Conservation (phyloP, 2,113 vertebrate genomes). For the Anolis sagrei region DNA sequence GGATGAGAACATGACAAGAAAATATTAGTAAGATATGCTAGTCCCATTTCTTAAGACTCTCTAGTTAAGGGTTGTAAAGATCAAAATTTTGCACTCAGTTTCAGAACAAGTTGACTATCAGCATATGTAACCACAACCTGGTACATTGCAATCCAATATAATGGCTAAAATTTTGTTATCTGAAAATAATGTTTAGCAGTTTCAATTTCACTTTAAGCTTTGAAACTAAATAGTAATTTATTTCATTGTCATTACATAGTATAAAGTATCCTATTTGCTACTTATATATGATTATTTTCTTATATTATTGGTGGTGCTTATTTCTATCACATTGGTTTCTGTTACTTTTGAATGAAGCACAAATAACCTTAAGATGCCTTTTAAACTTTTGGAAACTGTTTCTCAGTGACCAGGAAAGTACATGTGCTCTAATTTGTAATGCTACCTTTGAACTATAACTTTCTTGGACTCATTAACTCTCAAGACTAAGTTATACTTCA, state of each 20-base stretch:
- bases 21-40: not conserved
- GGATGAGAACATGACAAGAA: too few relatives aligned
- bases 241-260: too few relatives aligned
- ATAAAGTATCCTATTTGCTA: too few relatives aligned
- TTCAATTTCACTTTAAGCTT: not conserved
- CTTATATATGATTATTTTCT: too few relatives aligned
- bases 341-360: not conserved
- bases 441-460: too few relatives aligned
- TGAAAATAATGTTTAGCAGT: not conserved
- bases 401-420: too few relatives aligned
- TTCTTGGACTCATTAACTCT: too few relatives aligned
- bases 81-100: not conserved
- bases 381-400: too few relatives aligned
- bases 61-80: not conserved
- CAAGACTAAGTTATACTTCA: too few relatives aligned
- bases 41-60: not conserved
- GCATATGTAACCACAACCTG: not conserved
- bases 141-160: not conserved
- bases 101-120: not conserved
- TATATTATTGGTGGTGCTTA: too few relatives aligned
- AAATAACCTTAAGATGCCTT: not conserved
- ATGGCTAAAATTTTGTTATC: not conserved
- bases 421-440: too few relatives aligned
- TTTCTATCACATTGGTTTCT: not conserved
- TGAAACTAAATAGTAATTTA: too few relatives aligned